These are phyloP conservation scores for Stegana nigrithorax DNA, from an alignment of 2,888 invertebrate genomes.

Conservation along the genomic window DNA sequence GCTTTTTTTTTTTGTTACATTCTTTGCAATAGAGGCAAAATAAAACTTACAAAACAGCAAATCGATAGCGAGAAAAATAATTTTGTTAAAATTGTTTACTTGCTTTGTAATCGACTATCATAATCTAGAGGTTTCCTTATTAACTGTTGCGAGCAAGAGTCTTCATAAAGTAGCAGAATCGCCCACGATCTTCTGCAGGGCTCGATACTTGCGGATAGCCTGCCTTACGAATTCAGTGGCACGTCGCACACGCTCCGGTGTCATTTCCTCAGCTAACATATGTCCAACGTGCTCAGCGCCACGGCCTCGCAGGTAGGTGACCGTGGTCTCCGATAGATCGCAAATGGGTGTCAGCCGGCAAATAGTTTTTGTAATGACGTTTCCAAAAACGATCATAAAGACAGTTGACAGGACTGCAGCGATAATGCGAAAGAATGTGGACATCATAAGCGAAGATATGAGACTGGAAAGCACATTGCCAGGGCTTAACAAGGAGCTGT, in stretches of 20 bases:
- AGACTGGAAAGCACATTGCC: constrained; percentile 48
- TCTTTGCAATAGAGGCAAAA: too few relatives aligned
- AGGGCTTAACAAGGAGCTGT: constrained; percentile 37
- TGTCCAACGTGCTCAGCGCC: constrained; percentile 61
- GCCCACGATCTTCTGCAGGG: constrained; percentile 54
- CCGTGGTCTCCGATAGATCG: constrained; percentile 67
- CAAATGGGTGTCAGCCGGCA: constrained; percentile 74
- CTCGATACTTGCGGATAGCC: constrained; percentile 72
- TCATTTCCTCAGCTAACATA: constrained; percentile 68
- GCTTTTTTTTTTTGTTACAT: too few relatives aligned
- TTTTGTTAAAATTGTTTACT: too few relatives aligned
- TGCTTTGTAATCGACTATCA: too few relatives aligned
- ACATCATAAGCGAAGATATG: constrained; percentile 56
- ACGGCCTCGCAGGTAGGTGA: constrained; percentile 54
- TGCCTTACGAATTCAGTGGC: constrained; percentile 71
- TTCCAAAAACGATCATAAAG: constrained; percentile 70
- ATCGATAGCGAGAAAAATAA: too few relatives aligned
- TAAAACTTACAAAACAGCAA: too few relatives aligned
- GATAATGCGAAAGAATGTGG: constrained; percentile 68
- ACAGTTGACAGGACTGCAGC: constrained; percentile 68
- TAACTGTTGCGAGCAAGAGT: too few relatives aligned
- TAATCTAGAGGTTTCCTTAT: too few relatives aligned
- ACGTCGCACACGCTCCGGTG: constrained; percentile 71
- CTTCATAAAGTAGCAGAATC: too few relatives aligned
- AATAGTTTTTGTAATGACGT: constrained; percentile 70